Evolutionary conservation across 2,113 vertebrate genomes (phyloP), one percentile per base, ranked within the genome.

Genomic region (Leptosomus discolor): DNA sequence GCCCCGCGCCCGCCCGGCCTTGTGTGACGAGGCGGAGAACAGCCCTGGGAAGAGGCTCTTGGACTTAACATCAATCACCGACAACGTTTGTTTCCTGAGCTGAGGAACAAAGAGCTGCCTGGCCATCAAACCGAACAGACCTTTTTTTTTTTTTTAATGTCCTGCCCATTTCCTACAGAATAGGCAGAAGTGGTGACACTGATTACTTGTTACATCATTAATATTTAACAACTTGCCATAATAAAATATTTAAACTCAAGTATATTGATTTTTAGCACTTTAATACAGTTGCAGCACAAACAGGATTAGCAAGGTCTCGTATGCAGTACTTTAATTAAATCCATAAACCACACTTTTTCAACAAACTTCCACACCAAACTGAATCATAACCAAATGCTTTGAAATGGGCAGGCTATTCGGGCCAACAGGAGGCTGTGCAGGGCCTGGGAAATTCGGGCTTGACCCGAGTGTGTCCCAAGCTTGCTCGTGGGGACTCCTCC

Each of bases 171-270:
- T 93, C 78, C 88, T 63, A 58, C 48, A 36, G 91, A 88, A 90
- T 95, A 85, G 76, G 21, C 91, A 95, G 75, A 45, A 79, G 46
- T n/a, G n/a, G 93, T 93, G 96, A 81, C 94, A 94, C 87, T 45
- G 95, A 97, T 98, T 97, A 85, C 93, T 97, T 67, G 90, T 95
- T 95, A 19, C 61, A 73, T 83, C 95, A 97, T 98, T 98, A 98
- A 98, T 98, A 98, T 98, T 98, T 98, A 96, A 98, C 97, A 95
- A 34, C 74, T 76, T 92, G 91, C 96, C 79, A n/a, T 95, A 93
- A 97, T 98, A 98, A 98, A 98, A 98, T 98, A 98, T 98, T 98
- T 98, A 98, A 97, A 97, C 92, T 96, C 97, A 97, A 95, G 95
- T 97, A 98, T 97, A 98, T 98, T 98, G 98, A 98, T 97, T 96